phyloP scores from a whole-genome alignment of 2,113 vertebrate species.

The Amphiprion ocellaris region DNA sequence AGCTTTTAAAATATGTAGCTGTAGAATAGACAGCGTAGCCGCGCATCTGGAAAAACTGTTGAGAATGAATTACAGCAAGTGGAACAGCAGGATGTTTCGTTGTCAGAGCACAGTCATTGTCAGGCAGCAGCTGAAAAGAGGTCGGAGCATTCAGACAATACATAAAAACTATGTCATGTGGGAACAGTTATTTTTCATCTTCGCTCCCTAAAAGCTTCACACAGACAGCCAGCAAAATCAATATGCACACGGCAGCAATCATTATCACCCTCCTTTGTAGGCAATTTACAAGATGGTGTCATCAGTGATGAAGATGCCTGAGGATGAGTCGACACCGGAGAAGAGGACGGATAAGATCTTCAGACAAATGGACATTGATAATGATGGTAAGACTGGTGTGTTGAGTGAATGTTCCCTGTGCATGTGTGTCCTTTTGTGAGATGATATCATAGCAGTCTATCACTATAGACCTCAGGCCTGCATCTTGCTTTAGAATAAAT shows the following conservation, averaged over 20 bases:
- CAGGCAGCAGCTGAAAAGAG: constrained; percentile 35
- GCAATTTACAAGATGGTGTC: constrained; percentile 93
- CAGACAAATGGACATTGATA: constrained; percentile 98
- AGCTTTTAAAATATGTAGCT: not conserved
- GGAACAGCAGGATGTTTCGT: constrained; percentile 19
- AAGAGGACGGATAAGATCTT: constrained; percentile 99
- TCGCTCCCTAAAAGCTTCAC: not conserved
- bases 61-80: not conserved
- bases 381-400: constrained; percentile 88
- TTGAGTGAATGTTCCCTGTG: not conserved
- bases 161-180: not conserved
- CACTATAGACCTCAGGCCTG: too few species aligned
- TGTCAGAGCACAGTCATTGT: constrained; percentile 24
- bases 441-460: too few species aligned
- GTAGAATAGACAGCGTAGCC: not conserved
- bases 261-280: constrained; percentile 51
- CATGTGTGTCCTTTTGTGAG: not conserved
- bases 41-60: not conserved
- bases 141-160: constrained; percentile 19
- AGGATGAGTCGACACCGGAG: constrained; percentile 97
- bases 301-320: constrained; percentile 99
- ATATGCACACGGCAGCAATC: constrained; percentile 1
- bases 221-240: not conserved
- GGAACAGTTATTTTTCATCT: constrained; percentile 3
- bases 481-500: not conserved